A percentile compares a stretch with the other conserved stretches of the same genome.
Conservation (phyloP, 1,140 invertebrate genomes). For the Sarcophaga bullata region DNA sequence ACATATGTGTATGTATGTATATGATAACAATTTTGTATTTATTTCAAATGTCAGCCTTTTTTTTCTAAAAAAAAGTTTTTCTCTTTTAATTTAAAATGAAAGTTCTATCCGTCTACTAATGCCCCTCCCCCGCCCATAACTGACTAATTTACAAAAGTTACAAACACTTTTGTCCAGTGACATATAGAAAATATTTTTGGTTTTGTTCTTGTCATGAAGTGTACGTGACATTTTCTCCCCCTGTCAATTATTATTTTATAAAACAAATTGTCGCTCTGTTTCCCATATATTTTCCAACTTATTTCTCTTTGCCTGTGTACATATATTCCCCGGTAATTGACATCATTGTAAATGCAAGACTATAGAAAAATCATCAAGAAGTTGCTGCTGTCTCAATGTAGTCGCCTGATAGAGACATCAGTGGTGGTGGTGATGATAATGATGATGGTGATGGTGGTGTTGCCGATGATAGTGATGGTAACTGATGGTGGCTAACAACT, state of each 20-base stretch:
- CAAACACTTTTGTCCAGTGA: too few species aligned
- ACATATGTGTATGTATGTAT: too few species aligned
- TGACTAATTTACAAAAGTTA: too few species aligned
- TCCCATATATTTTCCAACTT: neutral
- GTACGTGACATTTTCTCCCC: neutral
- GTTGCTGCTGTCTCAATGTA: neutral
- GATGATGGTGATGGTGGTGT: neutral
- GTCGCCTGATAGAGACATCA: neutral
- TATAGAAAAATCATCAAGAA: neutral
- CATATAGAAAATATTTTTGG: too few species aligned
- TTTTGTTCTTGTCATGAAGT: too few species aligned
- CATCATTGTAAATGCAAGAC: neutral
- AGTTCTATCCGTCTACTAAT: too few species aligned
- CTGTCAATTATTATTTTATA: neutral
- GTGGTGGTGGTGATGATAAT: neutral
- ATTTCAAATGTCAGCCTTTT: too few species aligned
- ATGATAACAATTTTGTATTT: too few species aligned
- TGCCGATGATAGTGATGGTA: neutral
- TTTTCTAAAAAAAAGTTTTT: too few species aligned
- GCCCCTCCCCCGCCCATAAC: too few species aligned
- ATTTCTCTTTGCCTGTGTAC: neutral
- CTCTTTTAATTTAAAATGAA: too few species aligned
- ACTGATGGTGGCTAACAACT: slow-evolving; percentile 33
- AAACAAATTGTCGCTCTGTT: neutral
- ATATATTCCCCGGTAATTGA: neutral